Conservation (phyloP, 2,113 vertebrate species). For the Planiliza haematocheilus region DNA sequence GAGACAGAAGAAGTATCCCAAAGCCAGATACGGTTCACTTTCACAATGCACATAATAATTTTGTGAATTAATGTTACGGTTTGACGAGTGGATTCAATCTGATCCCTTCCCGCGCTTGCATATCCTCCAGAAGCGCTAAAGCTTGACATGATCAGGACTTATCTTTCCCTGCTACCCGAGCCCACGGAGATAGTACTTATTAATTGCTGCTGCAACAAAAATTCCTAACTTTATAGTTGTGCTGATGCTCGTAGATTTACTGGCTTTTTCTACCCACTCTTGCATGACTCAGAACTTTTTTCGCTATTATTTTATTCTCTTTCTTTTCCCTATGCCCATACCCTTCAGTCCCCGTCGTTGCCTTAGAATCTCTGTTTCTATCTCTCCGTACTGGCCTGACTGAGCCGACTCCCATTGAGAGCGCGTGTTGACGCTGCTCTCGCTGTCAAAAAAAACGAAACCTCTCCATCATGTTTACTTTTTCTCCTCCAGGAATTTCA, state of each 20-base stretch:
- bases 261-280: slow-evolving; percentile 45
- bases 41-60: slow-evolving; percentile 26
- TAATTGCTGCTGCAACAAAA: slow-evolving; percentile 62
- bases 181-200: slow-evolving; percentile 37
- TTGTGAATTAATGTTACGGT: slow-evolving; percentile 43
- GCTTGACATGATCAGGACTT: slow-evolving; percentile 27
- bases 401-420: slow-evolving; percentile 22
- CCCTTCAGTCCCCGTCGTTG: slow-evolving; percentile 42
- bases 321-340: slow-evolving; percentile 24
- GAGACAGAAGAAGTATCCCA: slow-evolving; percentile 16
- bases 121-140: slow-evolving; percentile 46
- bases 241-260: slow-evolving; percentile 68
- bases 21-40: slow-evolving; percentile 11
- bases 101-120: slow-evolving; percentile 41
- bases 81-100: slow-evolving; percentile 43
- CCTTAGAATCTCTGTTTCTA: slow-evolving; percentile 34
- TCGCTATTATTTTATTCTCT: slow-evolving; percentile 32
- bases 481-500: slow-evolving; percentile 9
- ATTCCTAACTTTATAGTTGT: slow-evolving; percentile 53
- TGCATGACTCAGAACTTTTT: slow-evolving; percentile 48
- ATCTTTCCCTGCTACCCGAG: slow-evolving; percentile 42
- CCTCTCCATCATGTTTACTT: slow-evolving; percentile 31
- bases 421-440: slow-evolving; percentile 21
- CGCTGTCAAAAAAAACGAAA: slow-evolving; percentile 39
- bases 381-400: slow-evolving; percentile 41